Conservation (phyloP, 2,113 vertebrate species). For the Malurus cyaneus region DNA sequence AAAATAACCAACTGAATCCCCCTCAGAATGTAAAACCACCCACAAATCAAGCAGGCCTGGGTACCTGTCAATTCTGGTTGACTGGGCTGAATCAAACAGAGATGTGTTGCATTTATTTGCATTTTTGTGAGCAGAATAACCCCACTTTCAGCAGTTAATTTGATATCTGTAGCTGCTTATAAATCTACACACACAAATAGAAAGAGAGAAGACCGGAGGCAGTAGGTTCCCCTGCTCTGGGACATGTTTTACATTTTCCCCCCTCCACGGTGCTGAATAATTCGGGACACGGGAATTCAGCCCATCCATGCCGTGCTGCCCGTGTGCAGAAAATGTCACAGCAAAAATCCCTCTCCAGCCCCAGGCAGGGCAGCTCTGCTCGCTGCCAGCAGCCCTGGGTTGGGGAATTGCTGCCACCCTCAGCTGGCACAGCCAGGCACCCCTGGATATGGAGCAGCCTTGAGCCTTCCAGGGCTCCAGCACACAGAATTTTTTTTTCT, state of each 20-base stretch:
- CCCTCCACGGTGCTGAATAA: rapidly evolving
- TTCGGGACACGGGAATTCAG: not conserved
- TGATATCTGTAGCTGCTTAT: not conserved
- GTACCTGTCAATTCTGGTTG: not conserved
- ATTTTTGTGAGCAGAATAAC: not conserved
- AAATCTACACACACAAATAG: not conserved
- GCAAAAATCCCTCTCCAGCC: not conserved
- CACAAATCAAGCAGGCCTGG: not conserved
- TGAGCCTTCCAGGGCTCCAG: not conserved
- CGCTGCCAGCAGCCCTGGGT: not conserved
- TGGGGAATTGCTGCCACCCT: not conserved
- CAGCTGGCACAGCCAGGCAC: not conserved
- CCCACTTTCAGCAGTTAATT: not conserved
- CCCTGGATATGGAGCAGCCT: not conserved
- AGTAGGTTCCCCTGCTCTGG: not conserved
- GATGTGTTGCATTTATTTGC: not conserved
- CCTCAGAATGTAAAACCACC: not conserved
- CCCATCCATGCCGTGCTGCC: not conserved
- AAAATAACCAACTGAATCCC: not conserved
- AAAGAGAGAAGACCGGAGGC: not conserved
- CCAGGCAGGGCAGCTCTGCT: not conserved
- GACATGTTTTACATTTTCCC: not conserved
- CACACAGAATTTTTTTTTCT: not conserved
- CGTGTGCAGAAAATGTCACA: not conserved
- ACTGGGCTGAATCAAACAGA: not conserved